Conservation (phyloP, 2,113 vertebrate genomes). For the Lethenteron reissneri region DNA sequence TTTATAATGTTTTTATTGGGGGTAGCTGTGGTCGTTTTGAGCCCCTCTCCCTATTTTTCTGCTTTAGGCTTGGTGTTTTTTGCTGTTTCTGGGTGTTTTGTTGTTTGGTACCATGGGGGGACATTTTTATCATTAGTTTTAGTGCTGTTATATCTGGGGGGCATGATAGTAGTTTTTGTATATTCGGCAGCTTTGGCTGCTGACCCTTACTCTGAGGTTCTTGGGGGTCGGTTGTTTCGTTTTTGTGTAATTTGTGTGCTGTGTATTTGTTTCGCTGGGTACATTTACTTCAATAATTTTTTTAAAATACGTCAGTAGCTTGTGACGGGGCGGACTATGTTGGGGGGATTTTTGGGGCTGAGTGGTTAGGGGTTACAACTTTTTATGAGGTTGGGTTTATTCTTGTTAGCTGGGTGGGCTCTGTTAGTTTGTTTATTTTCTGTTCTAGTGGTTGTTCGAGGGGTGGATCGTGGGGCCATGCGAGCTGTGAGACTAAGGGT, state of each 20-base stretch:
- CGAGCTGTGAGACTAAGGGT: no score
- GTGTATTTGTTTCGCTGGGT: no score
- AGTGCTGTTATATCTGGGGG: constrained; percentile 16
- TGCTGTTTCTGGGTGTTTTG: background rate
- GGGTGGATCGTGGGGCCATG: no score
- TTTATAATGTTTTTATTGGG: constrained; percentile 11
- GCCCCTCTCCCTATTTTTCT: constrained; percentile 13
- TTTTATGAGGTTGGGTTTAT: no score
- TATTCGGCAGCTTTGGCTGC: constrained; percentile 12
- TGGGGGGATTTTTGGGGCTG: no score
- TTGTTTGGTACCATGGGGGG: constrained; percentile 4
- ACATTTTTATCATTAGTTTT: constrained; percentile 12
- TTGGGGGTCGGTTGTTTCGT: constrained; percentile 5
- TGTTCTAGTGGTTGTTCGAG: no score
- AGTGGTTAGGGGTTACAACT: no score
- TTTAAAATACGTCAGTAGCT: no score
- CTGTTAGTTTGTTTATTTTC: no score
- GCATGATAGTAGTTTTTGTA: constrained; percentile 13
- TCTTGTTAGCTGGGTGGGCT: no score
- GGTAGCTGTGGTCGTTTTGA: constrained; percentile 9
- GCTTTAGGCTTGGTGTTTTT: constrained; percentile 9
- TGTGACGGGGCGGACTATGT: no score
- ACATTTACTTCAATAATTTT: no score
- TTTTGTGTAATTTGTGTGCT: background rate
- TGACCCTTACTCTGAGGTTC: constrained; percentile 10